A percentile compares a stretch with the other conserved stretches of the same genome.
These are phyloP conservation scores for Ecliptopera silaceata DNA, from an alignment of 2,888 invertebrate genomes.

Conservation along the genomic window DNA sequence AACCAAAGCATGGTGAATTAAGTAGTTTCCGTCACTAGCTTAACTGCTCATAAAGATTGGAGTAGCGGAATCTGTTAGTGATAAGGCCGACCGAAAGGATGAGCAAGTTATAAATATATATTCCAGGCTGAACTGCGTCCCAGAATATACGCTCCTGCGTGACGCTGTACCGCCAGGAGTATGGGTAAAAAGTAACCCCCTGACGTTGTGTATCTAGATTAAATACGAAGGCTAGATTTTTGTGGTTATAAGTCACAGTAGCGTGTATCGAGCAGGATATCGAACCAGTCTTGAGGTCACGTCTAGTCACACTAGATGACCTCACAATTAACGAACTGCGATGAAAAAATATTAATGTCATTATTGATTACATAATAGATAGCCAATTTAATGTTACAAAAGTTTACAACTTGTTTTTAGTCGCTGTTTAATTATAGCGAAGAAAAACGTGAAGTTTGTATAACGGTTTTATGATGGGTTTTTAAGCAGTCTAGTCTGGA, in stretches of 20 bases:
- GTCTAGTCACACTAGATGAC: slow-evolving; percentile 18
- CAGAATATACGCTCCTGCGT: too few relatives aligned
- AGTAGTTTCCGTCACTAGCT: background rate
- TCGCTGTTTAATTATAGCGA: background rate
- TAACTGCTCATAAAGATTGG: background rate
- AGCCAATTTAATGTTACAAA: background rate
- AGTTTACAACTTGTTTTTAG: background rate
- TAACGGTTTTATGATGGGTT: too few relatives aligned
- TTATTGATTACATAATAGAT: slow-evolving; percentile 7
- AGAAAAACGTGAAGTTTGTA: too few relatives aligned
- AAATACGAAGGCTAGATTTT: too few relatives aligned
- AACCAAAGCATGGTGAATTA: slow-evolving; percentile 4
- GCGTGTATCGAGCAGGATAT: slow-evolving; percentile 6
- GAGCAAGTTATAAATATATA: too few relatives aligned
- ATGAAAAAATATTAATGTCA: slow-evolving; percentile 9
- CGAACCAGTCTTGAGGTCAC: slow-evolving; percentile 21
- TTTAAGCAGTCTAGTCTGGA: too few relatives aligned
- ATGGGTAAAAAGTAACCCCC: too few relatives aligned
- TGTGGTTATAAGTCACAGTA: background rate
- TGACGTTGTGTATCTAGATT: too few relatives aligned
- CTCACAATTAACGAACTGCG: slow-evolving; percentile 10
- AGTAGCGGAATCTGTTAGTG: background rate
- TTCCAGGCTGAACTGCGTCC: too few relatives aligned
- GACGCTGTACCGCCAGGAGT: too few relatives aligned
- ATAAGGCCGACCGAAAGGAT: too few relatives aligned